Conservation (phyloP, 2,797 vertebrate genomes). For the Squalus acanthias region DNA sequence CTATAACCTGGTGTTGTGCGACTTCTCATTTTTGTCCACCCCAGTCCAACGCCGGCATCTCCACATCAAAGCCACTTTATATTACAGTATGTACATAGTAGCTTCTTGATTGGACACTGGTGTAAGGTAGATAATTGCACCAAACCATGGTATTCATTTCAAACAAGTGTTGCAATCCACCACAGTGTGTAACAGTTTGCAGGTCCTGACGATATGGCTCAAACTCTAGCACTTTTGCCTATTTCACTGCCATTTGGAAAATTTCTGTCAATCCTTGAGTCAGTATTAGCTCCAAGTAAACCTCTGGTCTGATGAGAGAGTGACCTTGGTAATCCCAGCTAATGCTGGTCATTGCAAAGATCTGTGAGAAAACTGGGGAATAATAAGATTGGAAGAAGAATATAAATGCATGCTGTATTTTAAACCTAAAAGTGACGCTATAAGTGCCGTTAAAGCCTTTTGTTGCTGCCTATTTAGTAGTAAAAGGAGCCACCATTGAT, state of each 20-base stretch:
- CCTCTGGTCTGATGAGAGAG: background rate
- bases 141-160: background rate
- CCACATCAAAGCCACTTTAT: no score
- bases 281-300: background rate
- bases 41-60: no score
- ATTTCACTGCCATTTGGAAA: background rate
- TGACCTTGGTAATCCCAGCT: background rate
- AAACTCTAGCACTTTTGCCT: background rate
- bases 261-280: background rate
- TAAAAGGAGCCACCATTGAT: background rate
- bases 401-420: background rate
- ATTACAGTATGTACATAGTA: background rate
- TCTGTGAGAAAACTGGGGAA: background rate
- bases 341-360: background rate
- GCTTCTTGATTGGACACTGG: background rate
- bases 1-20: no score
- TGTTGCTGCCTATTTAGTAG: background rate
- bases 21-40: no score
- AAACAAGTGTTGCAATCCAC: background rate
- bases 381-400: background rate
- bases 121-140: background rate
- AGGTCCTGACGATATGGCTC: background rate
- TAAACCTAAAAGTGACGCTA: background rate
- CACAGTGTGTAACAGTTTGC: background rate
- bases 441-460: background rate